Percentiles rank a stretch among this genome's conserved stretches.
phyloP scores from a whole-genome alignment of 2,888 invertebrate species.

The Ectropis crepuscularia region DNA sequence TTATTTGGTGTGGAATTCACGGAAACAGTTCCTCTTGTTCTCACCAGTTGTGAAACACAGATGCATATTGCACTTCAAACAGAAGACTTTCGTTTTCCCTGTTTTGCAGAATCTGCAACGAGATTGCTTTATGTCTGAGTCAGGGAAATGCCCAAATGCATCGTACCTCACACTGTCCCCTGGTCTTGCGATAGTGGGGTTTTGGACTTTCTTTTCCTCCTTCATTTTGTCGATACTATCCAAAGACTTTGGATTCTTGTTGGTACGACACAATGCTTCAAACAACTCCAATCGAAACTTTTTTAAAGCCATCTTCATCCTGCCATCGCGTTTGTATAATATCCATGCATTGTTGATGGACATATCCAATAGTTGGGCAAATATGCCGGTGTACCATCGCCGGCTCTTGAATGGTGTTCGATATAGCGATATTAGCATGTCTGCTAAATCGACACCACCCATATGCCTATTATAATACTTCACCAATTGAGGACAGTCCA shows the following conservation, averaged over 20 bases:
- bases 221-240: no score
- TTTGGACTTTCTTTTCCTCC: no score
- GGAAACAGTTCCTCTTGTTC: background rate
- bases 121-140: background rate
- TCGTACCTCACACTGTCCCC: background rate
- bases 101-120: background rate
- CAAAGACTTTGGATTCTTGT: no score
- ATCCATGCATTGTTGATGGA: background rate
- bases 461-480: no score
- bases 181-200: background rate
- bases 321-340: no score
- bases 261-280: no score
- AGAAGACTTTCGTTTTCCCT: background rate
- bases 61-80: background rate
- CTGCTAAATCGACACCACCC: background rate
- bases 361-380: background rate
- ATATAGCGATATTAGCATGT: background rate
- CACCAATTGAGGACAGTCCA: no score
- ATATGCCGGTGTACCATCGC: background rate
- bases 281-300: no score
- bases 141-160: background rate
- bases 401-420: background rate
- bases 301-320: no score
- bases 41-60: background rate
- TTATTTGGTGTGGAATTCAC: background rate